Evolutionary conservation across 2,797 vertebrate species (phyloP), one percentile per base, ranked within the genome.

Genomic region (Phaenicophaeus curvirostris): DNA sequence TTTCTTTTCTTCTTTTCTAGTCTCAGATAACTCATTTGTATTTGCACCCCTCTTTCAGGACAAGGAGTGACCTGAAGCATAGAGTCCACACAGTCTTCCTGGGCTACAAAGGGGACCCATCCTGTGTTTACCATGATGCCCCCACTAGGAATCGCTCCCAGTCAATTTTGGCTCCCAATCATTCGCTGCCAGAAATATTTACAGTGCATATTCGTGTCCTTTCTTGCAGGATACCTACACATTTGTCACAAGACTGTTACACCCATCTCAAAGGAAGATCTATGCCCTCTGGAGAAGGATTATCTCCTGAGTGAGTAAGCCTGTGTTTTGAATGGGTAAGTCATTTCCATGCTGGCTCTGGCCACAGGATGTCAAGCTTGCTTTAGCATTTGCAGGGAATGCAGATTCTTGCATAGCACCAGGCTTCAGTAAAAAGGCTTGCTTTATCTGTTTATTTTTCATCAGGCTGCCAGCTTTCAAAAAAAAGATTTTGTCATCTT

Each of bases 321-420:
- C 21, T 13, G 21, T 24, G 9, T 27, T 80, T 83, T 85, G 57
- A 62, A 74, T 51, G 18, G 30, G 14, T 37, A 57, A 90, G 12
- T 21, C 18, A 20, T 72, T 94, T 68, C 42, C 86, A 53, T 73
- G 88, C 78, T 85, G 85, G 14, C 51, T 88, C 59, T 54, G 76
- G 85, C 88, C 87, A 92, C 92, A 81, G 85, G 92, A 95, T 95
- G 87, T 93, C 93, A 92, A 95, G 76, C 86, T 96, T 93, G 93
- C 95, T 90, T 95, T 81, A 92, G 57, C 5, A 28, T 95, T 94
- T 67, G 42, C 75, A 74, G 72, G 68, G 25, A 93, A 18, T 0
- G 5, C n/a, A 55, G 50, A 14, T 33, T 67, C 73, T 73, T 69
- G 15, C 5, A 3, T 37, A 66, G 50, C 65, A 80, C 33, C 15